Evolutionary conservation across 2,113 vertebrate species (phyloP).

Genomic region (Chelonoidis abingdonii): DNA sequence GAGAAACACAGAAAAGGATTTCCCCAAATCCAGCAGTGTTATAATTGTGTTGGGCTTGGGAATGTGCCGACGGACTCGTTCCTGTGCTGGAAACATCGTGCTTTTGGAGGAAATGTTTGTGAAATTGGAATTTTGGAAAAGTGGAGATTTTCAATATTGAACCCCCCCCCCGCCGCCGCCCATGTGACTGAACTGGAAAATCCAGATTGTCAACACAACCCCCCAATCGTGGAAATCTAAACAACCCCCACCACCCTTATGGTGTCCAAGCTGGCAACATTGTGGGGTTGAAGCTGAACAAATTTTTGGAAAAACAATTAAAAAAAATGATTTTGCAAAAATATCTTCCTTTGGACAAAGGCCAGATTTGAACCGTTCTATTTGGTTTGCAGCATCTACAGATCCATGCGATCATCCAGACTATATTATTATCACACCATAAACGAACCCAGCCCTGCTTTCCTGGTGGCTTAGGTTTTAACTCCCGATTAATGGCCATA

Average conservation of each 20-base stretch:
- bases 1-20: no score
- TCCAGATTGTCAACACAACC: neutral
- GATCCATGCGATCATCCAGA: neutral
- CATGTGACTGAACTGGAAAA: neutral
- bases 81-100: neutral
- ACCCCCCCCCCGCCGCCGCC: no score
- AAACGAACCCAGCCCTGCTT: neutral
- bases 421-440: neutral
- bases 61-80: neutral
- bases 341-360: neutral
- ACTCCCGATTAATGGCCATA: neutral
- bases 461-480: neutral
- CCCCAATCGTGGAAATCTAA: neutral
- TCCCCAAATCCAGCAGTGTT: neutral
- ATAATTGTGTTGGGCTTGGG: neutral
- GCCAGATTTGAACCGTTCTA: neutral
- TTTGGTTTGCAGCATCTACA: neutral
- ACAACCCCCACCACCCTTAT: neutral
- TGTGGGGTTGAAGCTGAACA: neutral
- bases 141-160: no score
- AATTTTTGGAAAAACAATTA: neutral
- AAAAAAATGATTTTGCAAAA: neutral
- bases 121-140: no score
- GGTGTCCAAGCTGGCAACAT: no score
- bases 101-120: neutral